Evolutionary conservation across 2,888 invertebrate species (phyloP).

Genomic region (Capitulum mitella): DNA sequence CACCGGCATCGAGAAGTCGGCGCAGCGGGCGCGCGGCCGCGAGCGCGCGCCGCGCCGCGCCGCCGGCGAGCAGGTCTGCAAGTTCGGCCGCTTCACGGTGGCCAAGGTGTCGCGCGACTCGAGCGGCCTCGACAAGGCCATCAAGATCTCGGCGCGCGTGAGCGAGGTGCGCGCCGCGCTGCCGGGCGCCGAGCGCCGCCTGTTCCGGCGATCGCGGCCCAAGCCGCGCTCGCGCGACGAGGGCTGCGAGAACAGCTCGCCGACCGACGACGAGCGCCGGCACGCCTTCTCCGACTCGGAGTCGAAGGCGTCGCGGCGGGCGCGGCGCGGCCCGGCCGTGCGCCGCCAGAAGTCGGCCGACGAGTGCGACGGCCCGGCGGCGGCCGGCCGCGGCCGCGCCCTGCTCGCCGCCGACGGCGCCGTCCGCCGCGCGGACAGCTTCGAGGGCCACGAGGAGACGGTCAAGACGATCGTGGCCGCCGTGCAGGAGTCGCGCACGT

Average conservation of each 20-base stretch:
- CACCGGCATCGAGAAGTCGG: constrained; percentile 10
- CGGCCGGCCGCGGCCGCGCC: constrained; percentile 29
- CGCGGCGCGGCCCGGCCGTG: not conserved
- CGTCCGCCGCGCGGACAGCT: constrained; percentile 54
- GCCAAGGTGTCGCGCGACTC: constrained; percentile 23
- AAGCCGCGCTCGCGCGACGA: not conserved
- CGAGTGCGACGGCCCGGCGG: not conserved
- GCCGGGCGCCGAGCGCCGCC: not conserved
- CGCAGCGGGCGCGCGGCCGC: constrained; percentile 27
- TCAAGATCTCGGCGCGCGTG: not conserved
- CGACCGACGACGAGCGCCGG: constrained; percentile 18
- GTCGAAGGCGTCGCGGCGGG: not conserved
- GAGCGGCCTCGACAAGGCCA: not conserved
- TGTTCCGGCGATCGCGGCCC: not conserved
- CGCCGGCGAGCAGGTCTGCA: not conserved
- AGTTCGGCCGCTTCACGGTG: constrained; percentile 19
- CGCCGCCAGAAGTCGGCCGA: constrained; percentile 23
- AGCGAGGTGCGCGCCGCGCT: constrained; percentile 5
- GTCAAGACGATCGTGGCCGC: constrained; percentile 59
- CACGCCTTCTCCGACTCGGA: constrained; percentile 24
- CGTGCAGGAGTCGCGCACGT: constrained; percentile 51
- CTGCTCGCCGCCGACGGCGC: constrained; percentile 29
- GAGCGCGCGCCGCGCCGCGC: constrained; percentile 24
- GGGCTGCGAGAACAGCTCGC: not conserved
- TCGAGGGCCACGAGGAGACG: constrained; percentile 62